phyloP scores from a whole-genome alignment of 2,797 vertebrate species.

The Cossypha polioptera region DNA sequence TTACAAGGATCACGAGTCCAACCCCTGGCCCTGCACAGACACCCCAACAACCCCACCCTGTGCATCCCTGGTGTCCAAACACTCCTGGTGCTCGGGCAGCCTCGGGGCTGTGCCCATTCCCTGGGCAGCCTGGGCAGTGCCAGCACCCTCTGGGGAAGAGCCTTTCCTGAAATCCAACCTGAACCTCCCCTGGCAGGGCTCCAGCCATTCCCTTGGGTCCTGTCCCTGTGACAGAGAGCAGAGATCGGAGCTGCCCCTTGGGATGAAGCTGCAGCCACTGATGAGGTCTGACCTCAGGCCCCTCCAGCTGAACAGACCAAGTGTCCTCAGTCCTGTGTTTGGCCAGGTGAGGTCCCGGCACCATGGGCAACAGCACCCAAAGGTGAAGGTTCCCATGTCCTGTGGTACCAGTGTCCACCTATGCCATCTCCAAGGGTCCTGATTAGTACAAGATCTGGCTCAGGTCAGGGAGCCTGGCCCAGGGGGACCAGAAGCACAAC shows the following conservation, averaged over 20 bases:
- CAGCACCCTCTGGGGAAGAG: background rate
- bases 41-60: background rate
- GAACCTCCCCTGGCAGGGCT: rapidly evolving
- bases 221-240: background rate
- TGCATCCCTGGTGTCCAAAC: rapidly evolving
- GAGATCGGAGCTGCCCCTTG: rapidly evolving
- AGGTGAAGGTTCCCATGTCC: background rate
- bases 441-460: background rate
- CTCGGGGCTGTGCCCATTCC: rapidly evolving
- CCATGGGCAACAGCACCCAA: rapidly evolving
- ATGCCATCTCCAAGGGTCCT: background rate
- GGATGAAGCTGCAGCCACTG: background rate
- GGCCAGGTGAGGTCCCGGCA: background rate
- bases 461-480: rapidly evolving
- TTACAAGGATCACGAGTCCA: rapidly evolving
- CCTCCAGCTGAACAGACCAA: background rate
- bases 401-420: background rate
- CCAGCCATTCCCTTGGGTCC: rapidly evolving
- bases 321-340: background rate
- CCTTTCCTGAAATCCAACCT: rapidly evolving
- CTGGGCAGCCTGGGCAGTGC: background rate
- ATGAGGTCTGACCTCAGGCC: background rate
- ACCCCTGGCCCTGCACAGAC: rapidly evolving
- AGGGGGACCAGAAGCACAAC: background rate
- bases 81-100: background rate